Percentiles rank a stretch among this genome's conserved stretches.
These are phyloP conservation scores for Coccyzus lansbergi DNA, from an alignment of 2,797 vertebrate genomes.

Conservation along the genomic window DNA sequence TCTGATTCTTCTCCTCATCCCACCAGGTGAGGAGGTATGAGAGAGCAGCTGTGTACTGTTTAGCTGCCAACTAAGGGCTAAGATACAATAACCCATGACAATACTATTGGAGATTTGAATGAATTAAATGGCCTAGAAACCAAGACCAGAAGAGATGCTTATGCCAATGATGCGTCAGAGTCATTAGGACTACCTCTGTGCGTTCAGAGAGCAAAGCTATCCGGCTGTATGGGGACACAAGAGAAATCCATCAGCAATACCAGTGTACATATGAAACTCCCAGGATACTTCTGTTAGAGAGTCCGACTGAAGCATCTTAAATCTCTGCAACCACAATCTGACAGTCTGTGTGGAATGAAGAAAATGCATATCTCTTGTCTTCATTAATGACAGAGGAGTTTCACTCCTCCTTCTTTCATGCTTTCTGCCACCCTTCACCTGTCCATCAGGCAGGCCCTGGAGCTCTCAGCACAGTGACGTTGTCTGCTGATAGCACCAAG, in stretches of 20 bases:
- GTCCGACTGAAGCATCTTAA: neutral
- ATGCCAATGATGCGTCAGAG: neutral
- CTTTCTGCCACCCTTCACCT: neutral
- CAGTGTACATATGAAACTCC: neutral
- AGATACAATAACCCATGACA: neutral
- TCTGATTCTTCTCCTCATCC: too few relatives aligned
- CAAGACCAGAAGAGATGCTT: neutral
- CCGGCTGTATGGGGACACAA: accelerated
- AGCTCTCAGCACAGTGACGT: too few relatives aligned
- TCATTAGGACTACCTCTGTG: neutral
- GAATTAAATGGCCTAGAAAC: neutral
- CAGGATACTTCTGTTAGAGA: neutral
- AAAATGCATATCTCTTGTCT: neutral
- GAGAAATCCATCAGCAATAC: neutral
- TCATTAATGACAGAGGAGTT: neutral
- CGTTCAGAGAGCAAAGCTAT: accelerated
- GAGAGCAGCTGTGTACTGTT: too few relatives aligned
- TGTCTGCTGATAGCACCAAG: neutral
- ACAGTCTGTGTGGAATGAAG: neutral
- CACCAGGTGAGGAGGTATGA: too few relatives aligned
- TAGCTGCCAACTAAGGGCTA: too few relatives aligned
- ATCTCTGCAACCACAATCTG: neutral
- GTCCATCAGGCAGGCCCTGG: neutral
- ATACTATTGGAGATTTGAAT: neutral
- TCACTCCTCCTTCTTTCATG: neutral